These are phyloP conservation scores for Microcebus murinus DNA, from an alignment of 2,113 vertebrate species.

Conservation along the genomic window DNA sequence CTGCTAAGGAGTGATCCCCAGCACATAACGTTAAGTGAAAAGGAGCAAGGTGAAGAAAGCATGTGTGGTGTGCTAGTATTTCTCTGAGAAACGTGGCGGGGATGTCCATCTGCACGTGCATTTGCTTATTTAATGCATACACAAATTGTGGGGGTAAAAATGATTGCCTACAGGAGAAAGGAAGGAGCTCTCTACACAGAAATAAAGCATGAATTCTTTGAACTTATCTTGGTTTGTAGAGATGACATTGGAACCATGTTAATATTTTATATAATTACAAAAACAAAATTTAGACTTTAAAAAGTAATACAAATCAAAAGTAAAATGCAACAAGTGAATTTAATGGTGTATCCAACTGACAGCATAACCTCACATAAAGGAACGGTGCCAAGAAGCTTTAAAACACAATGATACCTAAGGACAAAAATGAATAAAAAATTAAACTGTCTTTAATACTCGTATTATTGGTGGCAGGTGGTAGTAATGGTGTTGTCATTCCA, in stretches of 20 bases:
- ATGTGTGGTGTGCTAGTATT: background rate
- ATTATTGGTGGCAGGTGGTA: background rate
- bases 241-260: background rate
- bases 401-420: background rate
- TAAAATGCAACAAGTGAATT: background rate
- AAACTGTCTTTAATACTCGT: background rate
- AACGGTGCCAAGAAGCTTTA: no score
- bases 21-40: background rate
- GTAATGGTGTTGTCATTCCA: background rate
- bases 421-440: background rate
- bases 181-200: background rate
- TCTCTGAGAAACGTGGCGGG: no score
- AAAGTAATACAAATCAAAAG: background rate
- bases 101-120: accelerated
- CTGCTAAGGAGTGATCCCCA: background rate
- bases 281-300: background rate
- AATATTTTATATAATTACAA: background rate
- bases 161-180: background rate
- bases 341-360: no score
- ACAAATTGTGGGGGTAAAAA: no score
- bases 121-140: background rate
- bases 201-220: background rate
- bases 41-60: no score
- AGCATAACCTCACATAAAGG: background rate
- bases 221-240: background rate